These are phyloP conservation scores for Orycteropus afer DNA, from an alignment of 2,113 vertebrate species.

Conservation along the genomic window DNA sequence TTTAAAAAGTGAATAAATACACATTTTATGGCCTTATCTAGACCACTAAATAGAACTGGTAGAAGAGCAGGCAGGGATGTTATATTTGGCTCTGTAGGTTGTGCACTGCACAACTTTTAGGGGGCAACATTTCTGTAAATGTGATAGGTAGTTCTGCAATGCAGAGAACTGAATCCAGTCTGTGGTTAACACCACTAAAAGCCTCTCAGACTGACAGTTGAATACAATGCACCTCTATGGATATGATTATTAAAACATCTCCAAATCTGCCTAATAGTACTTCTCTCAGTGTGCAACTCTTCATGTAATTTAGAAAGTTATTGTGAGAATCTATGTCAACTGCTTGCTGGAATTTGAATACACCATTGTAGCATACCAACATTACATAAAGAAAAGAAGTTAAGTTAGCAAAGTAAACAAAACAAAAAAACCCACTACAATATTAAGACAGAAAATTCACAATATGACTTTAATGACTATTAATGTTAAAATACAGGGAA, in stretches of 20 bases:
- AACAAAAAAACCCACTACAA: not conserved
- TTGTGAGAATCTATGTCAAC: not conserved
- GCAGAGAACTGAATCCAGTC: not conserved
- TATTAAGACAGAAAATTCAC: constrained; percentile 20
- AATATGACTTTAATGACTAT: not conserved
- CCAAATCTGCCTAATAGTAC: not conserved
- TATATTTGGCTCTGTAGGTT: not conserved
- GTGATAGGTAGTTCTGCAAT: not conserved
- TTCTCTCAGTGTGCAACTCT: constrained; percentile 19
- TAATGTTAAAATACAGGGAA: not conserved
- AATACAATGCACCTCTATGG: not conserved
- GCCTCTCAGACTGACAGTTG: not conserved
- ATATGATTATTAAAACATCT: not conserved
- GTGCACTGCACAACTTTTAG: not conserved
- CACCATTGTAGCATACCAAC: not conserved
- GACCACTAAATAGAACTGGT: not conserved
- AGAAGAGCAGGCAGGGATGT: not conserved
- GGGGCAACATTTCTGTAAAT: not conserved
- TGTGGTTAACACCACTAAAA: not conserved
- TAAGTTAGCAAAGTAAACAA: not conserved
- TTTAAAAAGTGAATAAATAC: not conserved
- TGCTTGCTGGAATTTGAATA: constrained; percentile 11
- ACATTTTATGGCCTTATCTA: not conserved
- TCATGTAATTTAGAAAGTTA: not conserved
- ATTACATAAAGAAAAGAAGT: not conserved